phyloP scores from a whole-genome alignment of 2,797 vertebrate genomes.

The Discoglossus pictus region DNA sequence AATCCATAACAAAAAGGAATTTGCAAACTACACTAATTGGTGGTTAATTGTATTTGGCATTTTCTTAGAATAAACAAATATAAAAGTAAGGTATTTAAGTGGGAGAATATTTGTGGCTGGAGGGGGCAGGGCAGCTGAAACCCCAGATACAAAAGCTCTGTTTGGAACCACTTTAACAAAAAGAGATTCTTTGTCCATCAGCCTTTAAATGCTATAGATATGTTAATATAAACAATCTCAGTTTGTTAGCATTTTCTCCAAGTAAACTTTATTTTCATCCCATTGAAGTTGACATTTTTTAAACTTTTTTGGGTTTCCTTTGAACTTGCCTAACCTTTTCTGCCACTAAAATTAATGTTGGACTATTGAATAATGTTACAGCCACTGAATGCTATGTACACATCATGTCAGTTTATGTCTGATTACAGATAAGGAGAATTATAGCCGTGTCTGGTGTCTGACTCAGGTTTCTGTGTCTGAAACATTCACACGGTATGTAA shows the following conservation, averaged over 20 bases:
- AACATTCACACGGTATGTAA: background rate
- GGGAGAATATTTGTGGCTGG: constrained; percentile 8
- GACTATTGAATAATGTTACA: constrained; percentile 28
- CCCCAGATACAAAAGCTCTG: constrained; percentile 22
- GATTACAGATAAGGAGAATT: constrained; percentile 18
- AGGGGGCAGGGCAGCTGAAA: background rate
- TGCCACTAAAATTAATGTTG: constrained; percentile 24
- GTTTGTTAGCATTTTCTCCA: constrained; percentile 3
- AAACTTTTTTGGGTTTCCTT: constrained; percentile 20
- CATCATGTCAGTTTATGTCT: constrained; percentile 1
- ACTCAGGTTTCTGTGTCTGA: constrained; percentile 16
- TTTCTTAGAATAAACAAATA: too few species aligned
- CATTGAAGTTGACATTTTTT: constrained; percentile 30
- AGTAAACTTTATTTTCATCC: constrained; percentile 40
- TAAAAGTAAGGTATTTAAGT: too few species aligned
- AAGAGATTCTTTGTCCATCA: constrained; percentile 1
- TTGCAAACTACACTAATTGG: too few species aligned
- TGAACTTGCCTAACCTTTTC: constrained; percentile 30
- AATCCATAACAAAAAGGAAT: too few species aligned
- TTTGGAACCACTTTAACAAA: constrained; percentile 13
- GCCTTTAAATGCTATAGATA: constrained; percentile 28
- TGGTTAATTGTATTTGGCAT: too few species aligned
- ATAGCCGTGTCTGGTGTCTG: constrained; percentile 2
- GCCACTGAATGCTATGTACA: constrained; percentile 7
- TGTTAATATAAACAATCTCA: constrained; percentile 30